Evolutionary conservation across 2,797 vertebrate species (phyloP).

Genomic region (Scleropages formosus): DNA sequence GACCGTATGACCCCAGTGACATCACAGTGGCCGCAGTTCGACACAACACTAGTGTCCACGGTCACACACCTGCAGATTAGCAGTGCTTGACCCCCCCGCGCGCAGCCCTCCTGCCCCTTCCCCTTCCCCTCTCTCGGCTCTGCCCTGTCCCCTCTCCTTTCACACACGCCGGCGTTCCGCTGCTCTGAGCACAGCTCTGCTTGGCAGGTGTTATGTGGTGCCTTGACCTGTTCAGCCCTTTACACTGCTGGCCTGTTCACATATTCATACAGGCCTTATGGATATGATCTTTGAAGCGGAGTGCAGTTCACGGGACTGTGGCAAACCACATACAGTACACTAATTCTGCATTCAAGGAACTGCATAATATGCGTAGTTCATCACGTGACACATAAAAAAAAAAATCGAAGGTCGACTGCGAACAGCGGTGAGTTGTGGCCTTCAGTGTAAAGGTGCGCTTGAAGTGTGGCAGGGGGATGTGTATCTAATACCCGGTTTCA

Average conservation of each 20-base stretch:
- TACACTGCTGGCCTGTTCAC: neutral
- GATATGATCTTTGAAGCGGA: neutral
- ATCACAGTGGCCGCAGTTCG: neutral
- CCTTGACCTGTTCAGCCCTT: neutral
- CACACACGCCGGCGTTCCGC: no score
- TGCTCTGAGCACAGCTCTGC: neutral
- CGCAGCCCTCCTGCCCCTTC: neutral
- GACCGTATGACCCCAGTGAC: neutral
- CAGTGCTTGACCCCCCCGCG: neutral
- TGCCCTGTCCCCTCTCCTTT: neutral
- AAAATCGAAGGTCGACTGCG: no score
- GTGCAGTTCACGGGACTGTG: no score
- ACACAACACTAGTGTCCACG: neutral
- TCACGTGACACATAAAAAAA: no score
- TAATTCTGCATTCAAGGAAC: no score
- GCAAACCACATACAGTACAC: no score
- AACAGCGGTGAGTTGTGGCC: neutral
- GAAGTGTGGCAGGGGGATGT: no score
- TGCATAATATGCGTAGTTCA: no score
- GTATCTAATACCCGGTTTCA: neutral
- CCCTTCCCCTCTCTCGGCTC: no score
- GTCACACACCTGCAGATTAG: neutral
- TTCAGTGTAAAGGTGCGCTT: conserved; percentile 12
- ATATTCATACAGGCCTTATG: neutral
- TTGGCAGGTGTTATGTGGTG: neutral